Evolutionary conservation across 2,113 vertebrate species (phyloP).

Genomic region (Platichthys flesus): DNA sequence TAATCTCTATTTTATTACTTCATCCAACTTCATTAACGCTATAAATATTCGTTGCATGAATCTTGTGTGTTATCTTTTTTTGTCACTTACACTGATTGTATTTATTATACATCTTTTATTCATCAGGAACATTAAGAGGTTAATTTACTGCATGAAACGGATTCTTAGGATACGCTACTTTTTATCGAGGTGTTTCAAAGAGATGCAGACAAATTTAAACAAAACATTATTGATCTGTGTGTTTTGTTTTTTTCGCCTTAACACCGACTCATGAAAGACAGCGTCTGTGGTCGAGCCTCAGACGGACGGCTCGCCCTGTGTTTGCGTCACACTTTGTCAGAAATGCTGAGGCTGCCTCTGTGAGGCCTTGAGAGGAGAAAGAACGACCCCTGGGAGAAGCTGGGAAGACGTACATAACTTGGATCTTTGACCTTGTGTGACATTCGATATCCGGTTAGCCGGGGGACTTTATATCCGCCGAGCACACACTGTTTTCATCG

Average conservation of each 20-base stretch:
- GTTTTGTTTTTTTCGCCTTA: background rate
- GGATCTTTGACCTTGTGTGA: slow-evolving; percentile 56
- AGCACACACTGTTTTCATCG: slow-evolving; percentile 25
- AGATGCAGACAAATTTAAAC: background rate
- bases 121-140: background rate
- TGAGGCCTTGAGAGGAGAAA: slow-evolving; percentile 8
- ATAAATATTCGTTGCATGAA: no score
- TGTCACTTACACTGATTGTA: no score
- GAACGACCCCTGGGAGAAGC: slow-evolving; percentile 13
- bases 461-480: slow-evolving; percentile 48
- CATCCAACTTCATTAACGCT: no score
- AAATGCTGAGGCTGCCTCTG: slow-evolving; percentile 33
- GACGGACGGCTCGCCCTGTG: slow-evolving; percentile 1
- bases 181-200: slow-evolving; percentile 12
- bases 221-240: background rate
- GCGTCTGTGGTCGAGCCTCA: slow-evolving; percentile 4
- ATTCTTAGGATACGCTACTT: background rate
- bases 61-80: no score
- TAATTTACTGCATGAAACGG: background rate
- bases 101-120: no score
- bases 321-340: slow-evolving; percentile 8
- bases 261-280: no score
- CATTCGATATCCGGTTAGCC: slow-evolving; percentile 47
- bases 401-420: slow-evolving; percentile 2
- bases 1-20: no score